These are phyloP conservation scores for Drosophila setifemur DNA, from an alignment of 1,140 invertebrate species.

Conservation along the genomic window DNA sequence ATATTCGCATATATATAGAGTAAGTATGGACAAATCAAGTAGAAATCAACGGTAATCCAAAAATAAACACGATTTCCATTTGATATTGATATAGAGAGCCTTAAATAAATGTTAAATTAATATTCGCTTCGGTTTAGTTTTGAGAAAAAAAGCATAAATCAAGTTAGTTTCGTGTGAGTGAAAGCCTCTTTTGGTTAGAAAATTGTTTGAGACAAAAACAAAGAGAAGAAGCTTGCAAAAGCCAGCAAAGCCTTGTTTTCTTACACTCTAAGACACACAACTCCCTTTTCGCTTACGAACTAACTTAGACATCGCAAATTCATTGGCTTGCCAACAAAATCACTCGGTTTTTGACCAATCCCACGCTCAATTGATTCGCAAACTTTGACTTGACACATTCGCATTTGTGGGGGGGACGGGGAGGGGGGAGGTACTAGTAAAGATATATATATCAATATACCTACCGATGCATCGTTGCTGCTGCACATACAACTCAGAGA, in stretches of 20 bases:
- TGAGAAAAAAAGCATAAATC: conserved; percentile 17
- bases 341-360: conserved; percentile 2
- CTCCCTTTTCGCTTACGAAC: conserved; percentile 2
- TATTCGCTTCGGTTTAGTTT: conserved; percentile 18
- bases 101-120: conserved; percentile 35
- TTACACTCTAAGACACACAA: conserved; percentile 8
- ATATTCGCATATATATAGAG: conserved; percentile 17
- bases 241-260: conserved; percentile 31
- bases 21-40: conserved; percentile 41
- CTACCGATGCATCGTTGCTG: conserved; percentile 69
- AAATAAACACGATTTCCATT: conserved; percentile 44
- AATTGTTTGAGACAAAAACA: conserved; percentile 5
- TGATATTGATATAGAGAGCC: conserved; percentile 26
- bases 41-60: conserved; percentile 42
- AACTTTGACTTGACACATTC: conserved; percentile 46
- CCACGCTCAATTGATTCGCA: conserved; percentile 16
- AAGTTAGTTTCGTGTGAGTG: conserved; percentile 29
- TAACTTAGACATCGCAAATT: conserved; percentile 16
- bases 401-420: conserved; percentile 1
- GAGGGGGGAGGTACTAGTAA: neutral
- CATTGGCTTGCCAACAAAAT: conserved; percentile 11
- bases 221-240: conserved; percentile 34
- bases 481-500: conserved; percentile 7
- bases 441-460: conserved; percentile 27
- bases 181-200: conserved; percentile 23